These are phyloP conservation scores for Bergia sp. DNA, from an alignment of 92 coral and sea anemone species.

Conservation along the genomic window DNA sequence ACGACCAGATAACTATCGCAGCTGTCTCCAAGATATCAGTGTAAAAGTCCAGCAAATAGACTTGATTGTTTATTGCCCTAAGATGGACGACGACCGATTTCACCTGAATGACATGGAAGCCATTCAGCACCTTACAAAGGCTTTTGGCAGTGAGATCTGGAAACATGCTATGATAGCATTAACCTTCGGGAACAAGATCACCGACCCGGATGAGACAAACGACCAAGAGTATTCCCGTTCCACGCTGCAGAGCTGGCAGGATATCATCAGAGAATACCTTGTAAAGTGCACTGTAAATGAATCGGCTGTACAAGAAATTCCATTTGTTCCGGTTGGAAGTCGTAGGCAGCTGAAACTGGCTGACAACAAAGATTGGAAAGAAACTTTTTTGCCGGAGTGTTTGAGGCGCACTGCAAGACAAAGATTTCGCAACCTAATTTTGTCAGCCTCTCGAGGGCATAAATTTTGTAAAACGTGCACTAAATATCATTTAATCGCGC, in stretches of 20 bases:
- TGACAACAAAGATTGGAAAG: background rate
- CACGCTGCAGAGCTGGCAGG: background rate
- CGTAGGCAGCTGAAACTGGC: background rate
- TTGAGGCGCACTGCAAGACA: background rate
- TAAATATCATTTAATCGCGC: too few species aligned
- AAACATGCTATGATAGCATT: background rate
- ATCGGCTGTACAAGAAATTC: background rate
- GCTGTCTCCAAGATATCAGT: background rate
- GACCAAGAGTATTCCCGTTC: background rate
- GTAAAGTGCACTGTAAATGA: background rate
- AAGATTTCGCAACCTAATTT: too few species aligned
- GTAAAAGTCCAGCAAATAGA: background rate
- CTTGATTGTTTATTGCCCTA: background rate
- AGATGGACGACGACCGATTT: background rate
- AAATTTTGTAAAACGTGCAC: too few species aligned
- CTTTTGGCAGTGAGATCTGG: background rate
- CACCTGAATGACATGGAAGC: background rate
- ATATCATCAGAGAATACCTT: constrained; percentile 2
- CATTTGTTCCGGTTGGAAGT: background rate
- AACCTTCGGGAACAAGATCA: background rate
- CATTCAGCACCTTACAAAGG: background rate
- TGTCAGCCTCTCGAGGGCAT: too few species aligned
- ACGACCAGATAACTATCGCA: constrained; percentile 8
- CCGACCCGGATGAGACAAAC: background rate
- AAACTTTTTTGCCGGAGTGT: background rate